Percentiles rank a stretch among this genome's conserved stretches.
phyloP scores from a whole-genome alignment of 2,113 vertebrate genomes.

The Cephalopterus ornatus region DNA sequence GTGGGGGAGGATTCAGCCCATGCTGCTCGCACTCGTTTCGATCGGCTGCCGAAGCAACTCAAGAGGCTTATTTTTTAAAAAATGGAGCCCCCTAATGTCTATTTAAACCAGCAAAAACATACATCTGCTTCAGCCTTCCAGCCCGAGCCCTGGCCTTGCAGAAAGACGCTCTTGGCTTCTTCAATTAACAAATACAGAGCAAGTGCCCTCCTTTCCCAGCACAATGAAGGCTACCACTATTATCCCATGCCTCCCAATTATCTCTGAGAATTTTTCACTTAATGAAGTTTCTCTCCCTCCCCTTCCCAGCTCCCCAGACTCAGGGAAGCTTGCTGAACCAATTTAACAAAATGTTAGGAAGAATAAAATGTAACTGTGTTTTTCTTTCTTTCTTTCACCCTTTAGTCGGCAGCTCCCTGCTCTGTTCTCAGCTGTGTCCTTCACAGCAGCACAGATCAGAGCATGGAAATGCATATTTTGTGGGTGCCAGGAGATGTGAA shows the following conservation, averaged over 20 bases:
- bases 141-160: background rate
- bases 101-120: conserved; percentile 36
- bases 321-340: conserved; percentile 44
- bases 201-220: conserved; percentile 36
- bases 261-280: conserved; percentile 42
- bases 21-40: background rate
- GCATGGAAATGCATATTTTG: conserved; percentile 72
- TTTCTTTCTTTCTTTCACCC: conserved; percentile 45
- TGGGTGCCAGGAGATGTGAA: conserved; percentile 66
- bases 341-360: conserved; percentile 48
- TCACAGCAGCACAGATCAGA: conserved; percentile 67
- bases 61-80: conserved; percentile 37
- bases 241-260: conserved; percentile 65
- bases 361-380: conserved; percentile 28
- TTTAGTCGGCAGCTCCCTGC: conserved; percentile 66
- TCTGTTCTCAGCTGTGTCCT: conserved; percentile 71
- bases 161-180: background rate
- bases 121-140: background rate
- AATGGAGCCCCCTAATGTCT: conserved; percentile 65
- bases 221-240: conserved; percentile 42
- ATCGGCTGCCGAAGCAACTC: background rate
- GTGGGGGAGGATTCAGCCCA: background rate
- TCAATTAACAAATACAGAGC: conserved; percentile 30
- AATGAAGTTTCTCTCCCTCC: conserved; percentile 62
- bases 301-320: conserved; percentile 19